These are phyloP conservation scores for Hetaerina titia DNA, from an alignment of 2,888 invertebrate species.

Conservation along the genomic window DNA sequence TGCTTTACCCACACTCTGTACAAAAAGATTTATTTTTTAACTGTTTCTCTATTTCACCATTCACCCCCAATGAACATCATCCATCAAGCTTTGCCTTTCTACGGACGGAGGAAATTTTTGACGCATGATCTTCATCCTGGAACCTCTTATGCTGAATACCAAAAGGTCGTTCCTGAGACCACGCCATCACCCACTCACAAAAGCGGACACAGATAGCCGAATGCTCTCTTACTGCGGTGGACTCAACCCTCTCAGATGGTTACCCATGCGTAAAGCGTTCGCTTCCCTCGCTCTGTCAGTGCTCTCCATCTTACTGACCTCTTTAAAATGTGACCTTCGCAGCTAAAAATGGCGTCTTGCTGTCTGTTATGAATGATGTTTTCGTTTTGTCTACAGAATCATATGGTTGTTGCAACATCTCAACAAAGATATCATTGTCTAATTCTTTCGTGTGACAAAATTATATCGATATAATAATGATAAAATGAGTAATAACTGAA, in stretches of 20 bases:
- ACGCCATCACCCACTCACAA: neutral
- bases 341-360: neutral
- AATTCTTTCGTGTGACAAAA: too few relatives aligned
- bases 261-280: neutral
- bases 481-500: too few relatives aligned
- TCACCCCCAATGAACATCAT: neutral
- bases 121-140: conserved; percentile 32
- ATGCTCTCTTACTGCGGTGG: neutral
- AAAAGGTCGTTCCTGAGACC: conserved; percentile 1
- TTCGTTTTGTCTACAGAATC: too few relatives aligned
- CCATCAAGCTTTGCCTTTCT: neutral
- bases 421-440: too few relatives aligned
- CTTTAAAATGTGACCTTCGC: neutral
- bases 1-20: too few relatives aligned
- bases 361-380: too few relatives aligned
- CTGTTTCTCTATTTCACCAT: neutral
- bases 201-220: neutral
- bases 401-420: too few relatives aligned
- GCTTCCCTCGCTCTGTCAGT: neutral
- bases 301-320: neutral
- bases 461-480: too few relatives aligned
- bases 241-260: neutral
- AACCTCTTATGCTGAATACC: conserved; percentile 11
- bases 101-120: neutral
- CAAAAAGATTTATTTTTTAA: neutral